Evolutionary conservation across 2,888 invertebrate species (phyloP), one percentile per base, ranked within the genome.

Genomic region (Amphipyra berbera): DNA sequence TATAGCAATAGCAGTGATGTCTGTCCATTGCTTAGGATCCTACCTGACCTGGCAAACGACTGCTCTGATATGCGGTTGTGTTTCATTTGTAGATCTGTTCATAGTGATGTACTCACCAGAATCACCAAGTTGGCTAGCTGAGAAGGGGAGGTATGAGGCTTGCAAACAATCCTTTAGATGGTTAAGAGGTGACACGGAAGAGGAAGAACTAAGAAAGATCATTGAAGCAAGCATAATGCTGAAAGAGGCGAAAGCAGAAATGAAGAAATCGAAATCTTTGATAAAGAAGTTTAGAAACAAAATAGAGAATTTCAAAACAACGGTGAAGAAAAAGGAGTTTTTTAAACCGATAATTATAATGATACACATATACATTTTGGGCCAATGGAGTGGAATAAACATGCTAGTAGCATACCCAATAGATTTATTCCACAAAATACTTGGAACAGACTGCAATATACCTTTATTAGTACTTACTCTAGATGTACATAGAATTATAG

Each of bases 51-150:
- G 96, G 96, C 90, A 95, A 76, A 84, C 84, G 0, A 93, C 95
- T 2, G 95, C 96, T 0, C 80, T 95, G 1, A 82, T 96, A 4
- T 94, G 95, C 57, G 90, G 92, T 0, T 63, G 84, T 5, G 82
- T 95, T 27, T 93, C 95, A 0, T 79, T 95, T 4, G 72, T 92
- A 3, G 92, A 95, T 35, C 82, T 96, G 27, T 38, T 90, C 1
- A 87, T 91, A 33, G 88, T 90, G 0, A 73, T 88, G 9, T 85
- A 83, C 47, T 91, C 92, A 0, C 96, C 96, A 0, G 97, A 97
- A 87, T 95, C 96, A 0, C 97, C 96, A 0, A 94, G 95, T 63
- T 97, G 96, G 96, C 81, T 97, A 38, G 92, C 96, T 0, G 93
- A 95, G 33, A 95, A 95, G 68, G 95, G 95, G 0, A 90, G 91